phyloP scores from a whole-genome alignment of 2,113 vertebrate genomes.

The Tenebrosternarchus preto region DNA sequence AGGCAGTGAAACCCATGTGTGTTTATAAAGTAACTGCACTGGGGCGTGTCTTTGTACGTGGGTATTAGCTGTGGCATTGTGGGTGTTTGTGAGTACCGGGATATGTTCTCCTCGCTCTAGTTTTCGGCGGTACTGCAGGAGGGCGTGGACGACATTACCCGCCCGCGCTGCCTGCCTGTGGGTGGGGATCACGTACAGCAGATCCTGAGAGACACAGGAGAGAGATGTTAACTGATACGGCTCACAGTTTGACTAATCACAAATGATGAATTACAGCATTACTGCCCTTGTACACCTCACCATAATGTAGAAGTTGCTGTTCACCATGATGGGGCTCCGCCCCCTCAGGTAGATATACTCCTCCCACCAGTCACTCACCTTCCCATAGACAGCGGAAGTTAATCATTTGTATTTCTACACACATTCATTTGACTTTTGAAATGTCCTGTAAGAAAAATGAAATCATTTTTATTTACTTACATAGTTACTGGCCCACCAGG shows the following conservation, averaged over 20 bases:
- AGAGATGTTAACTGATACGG: background rate
- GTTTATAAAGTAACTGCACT: background rate
- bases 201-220: constrained; percentile 74
- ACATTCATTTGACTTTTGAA: constrained; percentile 7
- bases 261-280: background rate
- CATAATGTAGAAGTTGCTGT: constrained; percentile 97
- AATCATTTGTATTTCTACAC: background rate
- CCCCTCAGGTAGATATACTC: constrained; percentile 89
- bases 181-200: constrained; percentile 78
- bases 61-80: background rate
- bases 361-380: constrained; percentile 83
- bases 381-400: constrained; percentile 5
- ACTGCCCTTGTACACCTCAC: constrained; percentile 66
- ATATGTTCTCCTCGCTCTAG: constrained; percentile 87
- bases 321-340: constrained; percentile 89
- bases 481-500: constrained; percentile 95
- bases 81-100: constrained; percentile 70
- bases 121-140: constrained; percentile 87
- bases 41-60: no score
- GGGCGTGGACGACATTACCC: constrained; percentile 83
- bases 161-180: constrained; percentile 83
- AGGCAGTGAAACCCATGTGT: constrained; percentile 17
- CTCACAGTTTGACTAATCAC: background rate
- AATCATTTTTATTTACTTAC: constrained; percentile 72
- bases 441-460: background rate